Percentiles rank a stretch among this genome's conserved stretches.
phyloP scores from a whole-genome alignment of 2,113 vertebrate species.

The Gracilinanus agilis region DNA sequence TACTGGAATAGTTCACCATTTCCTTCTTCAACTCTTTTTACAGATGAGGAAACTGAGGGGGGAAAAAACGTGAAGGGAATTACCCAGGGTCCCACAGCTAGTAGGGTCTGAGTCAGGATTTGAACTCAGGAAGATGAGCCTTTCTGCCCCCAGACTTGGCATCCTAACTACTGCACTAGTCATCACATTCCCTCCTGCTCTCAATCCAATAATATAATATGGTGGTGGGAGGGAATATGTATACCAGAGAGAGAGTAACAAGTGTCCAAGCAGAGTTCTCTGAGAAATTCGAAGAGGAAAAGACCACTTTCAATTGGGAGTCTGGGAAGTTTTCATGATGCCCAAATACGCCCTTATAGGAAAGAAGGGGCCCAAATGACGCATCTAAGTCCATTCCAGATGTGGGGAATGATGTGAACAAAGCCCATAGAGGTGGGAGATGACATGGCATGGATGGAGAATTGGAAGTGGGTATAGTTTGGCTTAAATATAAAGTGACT shows the following conservation, averaged over 20 bases:
- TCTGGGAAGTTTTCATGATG: not conserved
- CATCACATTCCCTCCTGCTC: not conserved
- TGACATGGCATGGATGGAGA: not conserved
- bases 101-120: too few species aligned
- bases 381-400: not conserved
- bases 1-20: too few species aligned
- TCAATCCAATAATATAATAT: not conserved
- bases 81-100: too few species aligned
- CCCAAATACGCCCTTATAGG: not conserved
- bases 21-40: too few species aligned
- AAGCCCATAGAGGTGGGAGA: not conserved
- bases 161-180: too few species aligned
- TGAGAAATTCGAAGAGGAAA: not conserved
- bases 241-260: not conserved
- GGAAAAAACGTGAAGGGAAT: too few species aligned
- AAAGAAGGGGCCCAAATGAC: not conserved
- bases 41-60: too few species aligned
- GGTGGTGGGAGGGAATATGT: not conserved
- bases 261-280: not conserved
- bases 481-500: not conserved
- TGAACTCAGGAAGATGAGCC: too few species aligned
- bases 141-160: too few species aligned
- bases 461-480: not conserved
- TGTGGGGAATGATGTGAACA: not conserved
- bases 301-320: not conserved